Percentiles rank a stretch among this genome's conserved stretches.
phyloP scores from a whole-genome alignment of 2,888 invertebrate species.

The Stenodera caucasica region DNA sequence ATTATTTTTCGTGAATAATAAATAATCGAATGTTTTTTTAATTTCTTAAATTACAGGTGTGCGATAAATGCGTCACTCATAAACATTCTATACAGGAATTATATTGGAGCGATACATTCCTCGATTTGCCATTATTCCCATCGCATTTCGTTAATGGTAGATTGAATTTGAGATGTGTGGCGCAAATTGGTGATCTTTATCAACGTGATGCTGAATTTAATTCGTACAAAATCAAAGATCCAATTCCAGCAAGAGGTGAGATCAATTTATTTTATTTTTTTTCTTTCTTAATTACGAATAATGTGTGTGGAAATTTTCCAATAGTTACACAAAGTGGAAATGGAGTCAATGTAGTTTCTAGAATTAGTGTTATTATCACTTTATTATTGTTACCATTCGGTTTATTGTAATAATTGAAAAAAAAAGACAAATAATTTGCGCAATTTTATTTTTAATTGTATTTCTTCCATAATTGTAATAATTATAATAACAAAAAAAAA shows the following conservation, averaged over 20 bases:
- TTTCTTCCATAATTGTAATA: conserved; percentile 2
- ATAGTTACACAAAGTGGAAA: conserved; percentile 21
- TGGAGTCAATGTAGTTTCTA: not conserved
- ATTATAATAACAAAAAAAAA: not conserved
- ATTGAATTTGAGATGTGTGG: conserved; percentile 71
- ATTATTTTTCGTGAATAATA: too few species aligned
- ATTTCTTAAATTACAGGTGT: conserved; percentile 41
- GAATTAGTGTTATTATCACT: not conserved
- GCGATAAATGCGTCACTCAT: conserved; percentile 46
- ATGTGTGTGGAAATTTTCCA: conserved; percentile 7
- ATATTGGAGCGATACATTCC: conserved; percentile 61
- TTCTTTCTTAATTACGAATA: conserved; percentile 13
- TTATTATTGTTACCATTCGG: not conserved
- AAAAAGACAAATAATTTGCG: too few species aligned
- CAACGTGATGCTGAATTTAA: conserved; percentile 68
- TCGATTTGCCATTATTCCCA: conserved; percentile 61
- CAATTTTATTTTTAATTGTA: not conserved
- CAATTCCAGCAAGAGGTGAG: conserved; percentile 78
- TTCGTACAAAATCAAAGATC: conserved; percentile 70
- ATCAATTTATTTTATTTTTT: conserved; percentile 6
- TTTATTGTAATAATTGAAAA: conserved; percentile 3
- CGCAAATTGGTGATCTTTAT: conserved; percentile 71
- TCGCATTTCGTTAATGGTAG: conserved; percentile 65
- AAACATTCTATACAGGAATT: conserved; percentile 56
- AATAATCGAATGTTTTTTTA: conserved; percentile 9